Evolutionary conservation across 1,140 invertebrate genomes (phyloP), one percentile per base, ranked within the genome.

Genomic region (Brachionus koreanus): DNA sequence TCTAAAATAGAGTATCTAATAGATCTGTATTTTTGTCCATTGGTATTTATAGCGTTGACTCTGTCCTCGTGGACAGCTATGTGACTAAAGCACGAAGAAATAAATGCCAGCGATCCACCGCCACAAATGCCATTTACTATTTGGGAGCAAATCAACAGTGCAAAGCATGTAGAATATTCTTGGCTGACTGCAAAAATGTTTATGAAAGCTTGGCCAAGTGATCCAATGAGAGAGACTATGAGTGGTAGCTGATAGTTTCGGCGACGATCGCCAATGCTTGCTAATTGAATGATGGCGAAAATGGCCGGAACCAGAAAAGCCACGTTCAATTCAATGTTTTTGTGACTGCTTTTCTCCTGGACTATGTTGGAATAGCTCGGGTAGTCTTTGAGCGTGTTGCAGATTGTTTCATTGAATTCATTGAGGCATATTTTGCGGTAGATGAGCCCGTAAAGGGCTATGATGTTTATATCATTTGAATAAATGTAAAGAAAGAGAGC

Each of bases 381-480:
- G 25, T 33, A 65, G 57, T 61, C 57, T 19, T 33, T 29, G 1
- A 79, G 13, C 16, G 49, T 37, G 33, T 79, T 35, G 25, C 76
- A 79, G 4, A 65, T 79, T 10, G 49, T 79, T 43, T 61, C 16
- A 29, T 79, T 65, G 25, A 39, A 79, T 35, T 79, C 29, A 12
- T 65, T 39, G n/a, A 79, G 49, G 49, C 76, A 79, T 61, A 79
- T 65, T 57, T 65, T 57, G 19, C 76, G 35, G 29, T 79, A 79
- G 10, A 79, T 35, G 6, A 79, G 49, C 0, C 76, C 61, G 29
- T 79, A 29, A 9, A 61, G n/a, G 10, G 76, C 76, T 37, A 79
- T 79, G 7, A 79, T 23, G 39, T 79, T 79, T 61, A 79, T 79
- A 43, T 79, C 76, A 65, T 79, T 79, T 16, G 76, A 79, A 25